phyloP scores from a whole-genome alignment of 1,140 invertebrate species.

The Drosophila biarmipes region DNA sequence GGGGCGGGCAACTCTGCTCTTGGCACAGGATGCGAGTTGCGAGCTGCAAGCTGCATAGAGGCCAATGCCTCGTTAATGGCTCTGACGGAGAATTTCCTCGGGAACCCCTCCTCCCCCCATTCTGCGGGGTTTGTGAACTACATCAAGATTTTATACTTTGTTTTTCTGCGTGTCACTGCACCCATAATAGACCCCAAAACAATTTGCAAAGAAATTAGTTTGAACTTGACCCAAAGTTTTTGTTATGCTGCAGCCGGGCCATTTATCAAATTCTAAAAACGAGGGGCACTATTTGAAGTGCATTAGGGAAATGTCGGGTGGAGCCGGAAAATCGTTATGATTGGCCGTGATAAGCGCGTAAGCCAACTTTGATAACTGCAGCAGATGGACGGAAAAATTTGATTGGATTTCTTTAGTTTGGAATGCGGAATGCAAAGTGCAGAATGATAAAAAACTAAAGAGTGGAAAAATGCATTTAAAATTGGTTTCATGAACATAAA shows the following conservation, averaged over 20 bases:
- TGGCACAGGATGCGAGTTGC: conserved; percentile 59
- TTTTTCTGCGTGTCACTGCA: conserved; percentile 32
- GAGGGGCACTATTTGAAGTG: conserved; percentile 40
- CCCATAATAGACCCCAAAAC: conserved; percentile 29
- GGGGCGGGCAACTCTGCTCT: conserved; percentile 36
- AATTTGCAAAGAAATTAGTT: conserved; percentile 64
- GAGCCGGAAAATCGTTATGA: conserved; percentile 21
- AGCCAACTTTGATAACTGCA: conserved; percentile 62
- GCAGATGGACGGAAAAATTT: conserved; percentile 31
- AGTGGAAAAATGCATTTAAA: neutral
- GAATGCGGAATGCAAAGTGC: neutral
- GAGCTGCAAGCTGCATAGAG: conserved; percentile 48
- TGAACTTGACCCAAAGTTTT: conserved; percentile 70
- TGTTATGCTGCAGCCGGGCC: conserved; percentile 14
- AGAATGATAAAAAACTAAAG: neutral
- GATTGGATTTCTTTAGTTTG: conserved; percentile 6
- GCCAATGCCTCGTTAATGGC: conserved; percentile 78
- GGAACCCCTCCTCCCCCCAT: conserved; percentile 1
- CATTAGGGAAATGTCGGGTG: conserved; percentile 39
- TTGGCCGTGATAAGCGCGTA: conserved; percentile 44
- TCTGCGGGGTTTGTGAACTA: conserved; percentile 57
- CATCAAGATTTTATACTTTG: conserved; percentile 20
- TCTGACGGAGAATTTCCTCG: conserved; percentile 33
- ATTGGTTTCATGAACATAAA: conserved; percentile 1
- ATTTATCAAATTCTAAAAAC: conserved; percentile 53